Evolutionary conservation across 64 coral and sea anemone genomes (phyloP), one percentile per base, ranked within the genome.

Genomic region (Montipora capricornis): DNA sequence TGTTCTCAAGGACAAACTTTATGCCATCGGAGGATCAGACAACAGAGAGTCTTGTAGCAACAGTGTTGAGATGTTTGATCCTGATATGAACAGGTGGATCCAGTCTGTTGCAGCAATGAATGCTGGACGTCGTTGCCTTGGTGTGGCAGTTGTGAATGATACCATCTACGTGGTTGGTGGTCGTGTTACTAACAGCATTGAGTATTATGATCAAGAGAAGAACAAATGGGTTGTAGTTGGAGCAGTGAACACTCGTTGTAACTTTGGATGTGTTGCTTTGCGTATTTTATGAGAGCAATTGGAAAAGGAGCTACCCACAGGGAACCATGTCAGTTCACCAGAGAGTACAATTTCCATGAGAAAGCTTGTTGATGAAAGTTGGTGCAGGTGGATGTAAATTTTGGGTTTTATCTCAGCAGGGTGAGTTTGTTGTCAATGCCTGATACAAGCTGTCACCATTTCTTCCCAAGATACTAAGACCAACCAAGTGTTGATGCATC

Each of bases 261-360:
- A 96, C 89, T 99, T 99, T 96, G 98, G 98, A 29, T 99, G 98
- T 96, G 97, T 99, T 44, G 97, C 97, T 24, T 74, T 99, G 20
- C 91, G 97, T 4, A 87, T 97, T 24, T 80, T 97, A 44, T 97
- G 80, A 46, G 80, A 46, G 52, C 22, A 47, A 7, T n/a, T 20
- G 9, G 45, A 78, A 48, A 17, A 12, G 11, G 1, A 5, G 47
- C 17, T 78, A 17, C 61, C 9, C 10, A 12, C 26, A 1, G 12
- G 4, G 12, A 45, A 2, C 4, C 13, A 4, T 4, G 13, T 45
- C 12, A 44, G 26, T 76, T 76, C 26, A 76, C 26, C 8, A 11
- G 46, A 78, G 45, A 49, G 45, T 49, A 16, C 10, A 4, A 78
- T 49, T 17, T 2, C 8, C 44, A 19, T 2, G 5, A 13, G 15